Base-by-base conservation (phyloP, 37 sponge, comb jelly and placozoan species). In the Bolinopsis microptera region DNA sequence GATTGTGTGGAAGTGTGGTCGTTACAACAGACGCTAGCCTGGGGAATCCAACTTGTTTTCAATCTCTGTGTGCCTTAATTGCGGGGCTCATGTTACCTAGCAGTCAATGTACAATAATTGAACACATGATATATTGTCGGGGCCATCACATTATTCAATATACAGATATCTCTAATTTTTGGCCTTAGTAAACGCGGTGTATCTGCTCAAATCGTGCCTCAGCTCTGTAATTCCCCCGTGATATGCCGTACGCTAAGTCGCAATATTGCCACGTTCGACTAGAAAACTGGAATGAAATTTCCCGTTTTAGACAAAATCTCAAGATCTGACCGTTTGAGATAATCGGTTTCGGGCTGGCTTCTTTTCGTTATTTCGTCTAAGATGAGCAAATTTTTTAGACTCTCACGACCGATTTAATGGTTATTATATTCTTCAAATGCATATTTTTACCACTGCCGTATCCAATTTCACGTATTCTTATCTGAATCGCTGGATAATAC, bases 21-120 rank as follows among this genome's bases (percentile, higher is more conserved):
- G 61, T 48, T 48, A 48, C 61, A 48, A 48, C 9, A 48, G 9
- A 48, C 61, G 61, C 61, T 48, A 48, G 61, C 61, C 61, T 13
- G 61, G 61, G 61, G 61, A 48, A 48, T 48, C 61, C 61, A 48
- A 48, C 61, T 48, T 48, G 61, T 48, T 48, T 48, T 48, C 61
- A 48, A 48, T 48, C 61, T 48, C 61, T 48, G 61, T 48, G 75
- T n/a, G 26, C 31, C 75, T 28, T 72, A 72, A 72, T 72, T 72
- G 75, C 75, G 3, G 18, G 75, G 13, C 75, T 72, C 75, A 28
- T 30, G 75, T 72, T 72, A 72, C 75, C 31, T 72, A 18, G 61
- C 61, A 48, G 61, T 48, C 61, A 48, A 48, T 48, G 61, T 48
- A 48, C 61, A 48, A 48, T 48, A 5, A 48, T 48, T 48, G 61